Base-by-base conservation (phyloP, 2,888 invertebrate genomes). In the Xestia sexstrigata region DNA sequence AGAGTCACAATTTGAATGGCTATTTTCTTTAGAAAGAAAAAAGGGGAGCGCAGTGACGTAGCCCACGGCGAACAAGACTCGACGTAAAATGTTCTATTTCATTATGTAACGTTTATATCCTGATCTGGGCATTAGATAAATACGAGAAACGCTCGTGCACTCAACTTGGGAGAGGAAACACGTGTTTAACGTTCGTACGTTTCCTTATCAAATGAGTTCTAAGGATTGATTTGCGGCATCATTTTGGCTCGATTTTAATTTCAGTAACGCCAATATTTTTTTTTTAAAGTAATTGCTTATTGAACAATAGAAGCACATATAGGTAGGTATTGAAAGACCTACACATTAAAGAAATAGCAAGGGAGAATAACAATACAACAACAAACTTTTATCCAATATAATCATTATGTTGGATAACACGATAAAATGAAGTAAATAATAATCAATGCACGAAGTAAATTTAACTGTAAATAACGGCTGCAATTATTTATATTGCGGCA, bases 61-160 rank as follows among this genome's bases (percentile, higher is more conserved):
- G 86, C 86, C 78, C 47, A 52, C 63, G 70, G 83, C 70, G 60
- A 65, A 75, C 60, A 17, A 74, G 62, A n/a, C 63, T 58, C 74
- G 71, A 74, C 71, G 76, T 74, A 63, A 83, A 85, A 88, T 75
- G 58, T 74, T 72, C n/a, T 76, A 75, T 78, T 84, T 75, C 63
- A 82, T 81, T 76, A 73, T 71, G 58, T 73, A 69, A 77, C 72
- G 72, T 49, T 68, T 83, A 71, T 76, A 84, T 73, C 35, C 66
- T 70, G 76, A 78, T 87, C 70, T 69, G 70, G 39, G 58, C 65
- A 66, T 69, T 17, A 58, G 35, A 80, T 74, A 72, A 70, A 86
- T 74, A 70, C 11, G 39, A 20, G 45, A 72, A 75, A 70, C 55
- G 35, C 9, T 62, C 11, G 20, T 39, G 58, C 47, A 35, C 39